Evolutionary conservation across 2,797 vertebrate species (phyloP).

Genomic region (Acipenser ruthenus): DNA sequence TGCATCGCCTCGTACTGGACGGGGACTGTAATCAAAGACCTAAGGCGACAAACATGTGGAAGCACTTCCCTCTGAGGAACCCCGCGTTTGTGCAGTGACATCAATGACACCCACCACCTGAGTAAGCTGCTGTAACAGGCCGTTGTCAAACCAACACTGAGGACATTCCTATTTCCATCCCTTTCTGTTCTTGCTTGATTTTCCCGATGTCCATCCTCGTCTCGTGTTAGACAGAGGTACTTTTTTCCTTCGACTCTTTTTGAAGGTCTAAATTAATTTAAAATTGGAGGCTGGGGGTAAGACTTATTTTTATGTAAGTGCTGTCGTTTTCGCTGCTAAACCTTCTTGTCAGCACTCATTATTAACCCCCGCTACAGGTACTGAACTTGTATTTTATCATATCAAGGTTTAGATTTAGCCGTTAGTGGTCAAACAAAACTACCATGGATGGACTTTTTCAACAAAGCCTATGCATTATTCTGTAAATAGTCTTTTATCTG

Average conservation of each 20-base stretch:
- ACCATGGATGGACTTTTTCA: no score
- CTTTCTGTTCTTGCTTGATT: constrained; percentile 2
- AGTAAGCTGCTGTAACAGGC: not conserved
- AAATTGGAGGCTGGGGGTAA: not conserved
- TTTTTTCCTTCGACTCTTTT: constrained; percentile 30
- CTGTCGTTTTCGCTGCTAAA: no score
- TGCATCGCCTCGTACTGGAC: constrained; percentile 2
- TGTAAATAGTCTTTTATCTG: constrained; percentile 25
- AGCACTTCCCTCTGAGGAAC: constrained; percentile 22
- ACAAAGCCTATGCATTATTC: no score
- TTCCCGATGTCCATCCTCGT: not conserved
- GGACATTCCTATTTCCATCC: constrained; percentile 9
- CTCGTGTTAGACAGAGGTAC: constrained; percentile 43
- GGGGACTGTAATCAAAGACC: constrained; percentile 1
- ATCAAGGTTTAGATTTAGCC: no score
- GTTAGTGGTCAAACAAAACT: no score
- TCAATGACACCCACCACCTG: constrained; percentile 12
- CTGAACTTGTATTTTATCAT: no score
- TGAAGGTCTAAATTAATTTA: not conserved
- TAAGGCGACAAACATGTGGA: constrained; percentile 18
- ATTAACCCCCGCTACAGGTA: no score
- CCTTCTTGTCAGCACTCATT: no score
- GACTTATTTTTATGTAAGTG: not conserved
- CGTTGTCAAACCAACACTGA: not conserved
- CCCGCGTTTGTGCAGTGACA: constrained; percentile 8